These are phyloP conservation scores for Carassius auratus DNA, from an alignment of 2,113 vertebrate species.

Conservation along the genomic window DNA sequence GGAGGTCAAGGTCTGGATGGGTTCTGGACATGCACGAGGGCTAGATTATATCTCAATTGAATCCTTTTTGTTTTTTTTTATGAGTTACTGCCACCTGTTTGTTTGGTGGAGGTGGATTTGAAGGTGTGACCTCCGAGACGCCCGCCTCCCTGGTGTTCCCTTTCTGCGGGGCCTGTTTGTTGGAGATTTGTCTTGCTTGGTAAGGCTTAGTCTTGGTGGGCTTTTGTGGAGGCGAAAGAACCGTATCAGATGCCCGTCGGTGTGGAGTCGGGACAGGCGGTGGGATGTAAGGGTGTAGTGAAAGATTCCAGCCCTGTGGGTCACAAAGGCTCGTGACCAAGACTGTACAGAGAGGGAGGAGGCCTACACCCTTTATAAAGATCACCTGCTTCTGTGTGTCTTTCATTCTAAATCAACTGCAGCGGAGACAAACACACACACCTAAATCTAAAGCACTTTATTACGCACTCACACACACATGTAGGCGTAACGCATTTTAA, in stretches of 20 bases:
- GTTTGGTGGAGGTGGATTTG: background rate
- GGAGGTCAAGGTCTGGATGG: constrained; percentile 75
- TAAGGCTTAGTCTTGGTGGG: constrained; percentile 66
- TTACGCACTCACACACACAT: constrained; percentile 50
- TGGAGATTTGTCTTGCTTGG: constrained; percentile 74
- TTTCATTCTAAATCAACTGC: constrained; percentile 45
- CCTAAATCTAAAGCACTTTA: constrained; percentile 53
- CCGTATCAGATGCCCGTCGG: constrained; percentile 53
- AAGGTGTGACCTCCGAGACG: background rate
- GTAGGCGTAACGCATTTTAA: constrained; percentile 11
- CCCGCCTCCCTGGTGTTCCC: background rate
- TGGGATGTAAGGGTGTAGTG: constrained; percentile 6
- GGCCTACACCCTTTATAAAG: constrained; percentile 33
- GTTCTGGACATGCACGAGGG: constrained; percentile 64
- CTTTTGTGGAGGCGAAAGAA: constrained; percentile 75
- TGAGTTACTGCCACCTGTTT: constrained; percentile 10
- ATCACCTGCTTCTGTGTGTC: constrained; percentile 38
- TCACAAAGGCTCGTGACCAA: constrained; percentile 56
- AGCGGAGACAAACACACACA: constrained; percentile 48
- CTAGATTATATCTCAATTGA: constrained; percentile 48
- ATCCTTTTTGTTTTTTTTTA: constrained; percentile 25
- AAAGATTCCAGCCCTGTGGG: constrained; percentile 58
- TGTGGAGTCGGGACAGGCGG: background rate
- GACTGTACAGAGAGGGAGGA: constrained; percentile 7
- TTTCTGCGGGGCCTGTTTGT: constrained; percentile 64